Evolutionary conservation across 1,140 invertebrate species (phyloP), one percentile per base, ranked within the genome.

Genomic region (Drosophila athabasca): DNA sequence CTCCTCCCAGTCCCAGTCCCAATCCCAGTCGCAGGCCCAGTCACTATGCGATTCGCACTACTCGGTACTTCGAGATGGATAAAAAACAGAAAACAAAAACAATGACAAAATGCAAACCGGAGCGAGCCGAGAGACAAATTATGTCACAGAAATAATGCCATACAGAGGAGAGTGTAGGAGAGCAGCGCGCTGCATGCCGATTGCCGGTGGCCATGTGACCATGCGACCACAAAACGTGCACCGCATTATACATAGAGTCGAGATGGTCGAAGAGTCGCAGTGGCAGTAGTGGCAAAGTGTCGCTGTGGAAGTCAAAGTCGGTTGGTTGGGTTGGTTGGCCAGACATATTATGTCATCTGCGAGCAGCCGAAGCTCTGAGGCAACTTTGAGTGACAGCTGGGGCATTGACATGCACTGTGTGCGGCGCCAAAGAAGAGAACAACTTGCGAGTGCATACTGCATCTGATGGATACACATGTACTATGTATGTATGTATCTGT

Each of bases 171-270:
- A 29, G 8, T 13, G 19, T 24, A 59, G 8, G 11, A 19, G 29
- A 59, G 49, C 7, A 2, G 26, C 3, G 29, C 31, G 7, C 35
- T 53, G 69, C 69, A 87, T 87, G 62, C 74, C 82, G 66, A 85
- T 35, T 78, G 70, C 31, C 75, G 49, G 58, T 60, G 64, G 50
- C 48, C 69, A 59, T 45, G 68, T 44, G 72, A 57, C 45, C 29
- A 31, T 31, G 29, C 9, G 31, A 61, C 73, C 73, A 81, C 31
- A 84, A 78, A 88, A 87, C 82, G 83, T 87, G 82, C 73, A 41
- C 62, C 45, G 81, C 81, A 85, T 84, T 53, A 55, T 55, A 8
- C 46, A 75, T 19, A 13, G 11, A 26, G 4, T 26, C 24, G 15
- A 60, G 19, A 19, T 19, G 17, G 24, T 9, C 26, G 13, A 41